phyloP scores from a whole-genome alignment of 2,888 invertebrate species.

The Drosophila buzzatii region DNA sequence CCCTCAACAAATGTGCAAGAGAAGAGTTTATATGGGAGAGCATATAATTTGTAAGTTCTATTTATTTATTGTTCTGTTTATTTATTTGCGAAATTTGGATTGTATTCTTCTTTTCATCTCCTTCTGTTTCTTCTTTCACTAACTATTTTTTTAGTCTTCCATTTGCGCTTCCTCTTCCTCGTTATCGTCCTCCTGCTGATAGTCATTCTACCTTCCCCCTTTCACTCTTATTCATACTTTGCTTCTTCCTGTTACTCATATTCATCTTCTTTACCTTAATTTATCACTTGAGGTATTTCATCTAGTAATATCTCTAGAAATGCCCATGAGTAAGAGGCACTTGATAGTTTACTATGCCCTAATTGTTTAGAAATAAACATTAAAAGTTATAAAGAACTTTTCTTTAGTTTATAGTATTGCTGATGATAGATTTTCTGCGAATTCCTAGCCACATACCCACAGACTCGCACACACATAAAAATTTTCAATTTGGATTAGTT shows the following conservation, averaged over 20 bases:
- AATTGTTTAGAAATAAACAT: constrained; percentile 1
- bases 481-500: constrained; percentile 36
- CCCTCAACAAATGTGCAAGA: background rate
- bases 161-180: background rate
- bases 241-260: no score
- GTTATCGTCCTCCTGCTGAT: no score
- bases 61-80: background rate
- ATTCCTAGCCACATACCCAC: constrained; percentile 13
- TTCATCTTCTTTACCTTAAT: background rate
- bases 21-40: background rate
- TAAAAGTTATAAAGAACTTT: background rate
- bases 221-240: no score
- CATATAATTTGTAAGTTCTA: background rate
- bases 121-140: background rate
- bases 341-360: constrained; percentile 2
- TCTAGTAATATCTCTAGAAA: background rate
- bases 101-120: background rate
- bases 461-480: background rate
- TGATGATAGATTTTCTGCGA: constrained; percentile 38
- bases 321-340: constrained; percentile 2
- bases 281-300: background rate
- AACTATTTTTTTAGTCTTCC: no score
- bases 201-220: no score
- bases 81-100: background rate
- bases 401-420: constrained; percentile 18